Percentiles rank a stretch among this genome's conserved stretches.
These are phyloP conservation scores for Clarias magur DNA, from an alignment of 2,113 vertebrate genomes.

Conservation along the genomic window DNA sequence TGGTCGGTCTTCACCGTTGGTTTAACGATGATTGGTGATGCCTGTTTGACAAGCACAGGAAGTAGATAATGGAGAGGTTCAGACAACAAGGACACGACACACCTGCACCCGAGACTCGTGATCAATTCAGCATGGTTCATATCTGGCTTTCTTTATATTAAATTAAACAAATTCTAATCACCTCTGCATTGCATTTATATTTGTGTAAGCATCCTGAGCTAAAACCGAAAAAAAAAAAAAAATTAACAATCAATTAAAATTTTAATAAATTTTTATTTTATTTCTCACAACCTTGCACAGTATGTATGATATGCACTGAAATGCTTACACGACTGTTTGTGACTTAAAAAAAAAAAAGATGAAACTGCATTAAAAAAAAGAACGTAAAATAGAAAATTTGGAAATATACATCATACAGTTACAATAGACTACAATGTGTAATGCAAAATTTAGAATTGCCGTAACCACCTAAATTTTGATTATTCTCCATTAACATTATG, in stretches of 20 bases:
- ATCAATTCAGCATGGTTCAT: background rate
- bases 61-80: constrained; percentile 37
- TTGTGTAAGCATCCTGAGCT: background rate
- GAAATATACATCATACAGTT: too few species aligned
- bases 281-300: too few species aligned
- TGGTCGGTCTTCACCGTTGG: constrained; percentile 20
- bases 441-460: too few species aligned
- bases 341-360: too few species aligned
- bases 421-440: too few species aligned
- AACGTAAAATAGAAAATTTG: too few species aligned
- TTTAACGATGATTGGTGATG: constrained; percentile 54
- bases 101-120: constrained; percentile 33
- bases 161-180: background rate
- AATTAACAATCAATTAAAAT: background rate
- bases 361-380: too few species aligned
- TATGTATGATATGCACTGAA: too few species aligned
- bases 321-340: too few species aligned
- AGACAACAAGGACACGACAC: constrained; percentile 26
- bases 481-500: background rate
- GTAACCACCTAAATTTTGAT: background rate
- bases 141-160: background rate
- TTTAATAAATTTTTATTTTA: too few species aligned
- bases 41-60: constrained; percentile 53
- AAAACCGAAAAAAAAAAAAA: background rate
- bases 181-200: background rate